phyloP scores from a whole-genome alignment of 2,797 vertebrate genomes.

The Sardinella longiceps region DNA sequence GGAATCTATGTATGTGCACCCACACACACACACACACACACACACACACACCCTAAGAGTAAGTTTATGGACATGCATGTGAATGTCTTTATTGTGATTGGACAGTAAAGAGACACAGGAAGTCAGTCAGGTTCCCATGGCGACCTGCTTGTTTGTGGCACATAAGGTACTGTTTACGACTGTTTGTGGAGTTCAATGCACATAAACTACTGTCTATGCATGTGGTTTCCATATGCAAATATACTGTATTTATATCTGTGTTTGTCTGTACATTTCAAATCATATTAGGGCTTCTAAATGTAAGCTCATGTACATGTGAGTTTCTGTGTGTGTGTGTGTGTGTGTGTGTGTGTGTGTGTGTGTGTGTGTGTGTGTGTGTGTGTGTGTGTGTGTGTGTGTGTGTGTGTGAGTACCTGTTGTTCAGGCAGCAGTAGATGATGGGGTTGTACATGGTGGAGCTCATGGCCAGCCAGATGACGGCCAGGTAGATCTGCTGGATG shows the following conservation, averaged over 20 bases:
- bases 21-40: conserved; percentile 9
- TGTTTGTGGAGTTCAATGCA: no score
- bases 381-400: conserved; percentile 23
- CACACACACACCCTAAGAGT: neutral
- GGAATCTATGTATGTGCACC: conserved; percentile 63
- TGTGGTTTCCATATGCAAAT: neutral
- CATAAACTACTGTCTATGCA: no score
- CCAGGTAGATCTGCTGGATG: conserved; percentile 86
- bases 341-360: neutral
- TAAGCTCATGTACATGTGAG: no score
- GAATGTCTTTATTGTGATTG: neutral
- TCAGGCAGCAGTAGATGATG: conserved; percentile 87
- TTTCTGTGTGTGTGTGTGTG: neutral
- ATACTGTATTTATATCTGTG: neutral
- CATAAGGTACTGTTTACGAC: no score
- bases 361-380: conserved; percentile 25
- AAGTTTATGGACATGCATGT: neutral
- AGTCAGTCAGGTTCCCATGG: no score
- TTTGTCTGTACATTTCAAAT: neutral
- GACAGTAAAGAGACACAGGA: no score
- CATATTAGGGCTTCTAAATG: no score
- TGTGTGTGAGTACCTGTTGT: conserved; percentile 76
- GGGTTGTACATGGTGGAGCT: conserved; percentile 89
- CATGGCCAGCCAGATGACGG: conserved; percentile 86
- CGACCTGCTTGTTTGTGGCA: no score